phyloP scores from a whole-genome alignment of 2,888 invertebrate species.

The Coecobrya sp. region DNA sequence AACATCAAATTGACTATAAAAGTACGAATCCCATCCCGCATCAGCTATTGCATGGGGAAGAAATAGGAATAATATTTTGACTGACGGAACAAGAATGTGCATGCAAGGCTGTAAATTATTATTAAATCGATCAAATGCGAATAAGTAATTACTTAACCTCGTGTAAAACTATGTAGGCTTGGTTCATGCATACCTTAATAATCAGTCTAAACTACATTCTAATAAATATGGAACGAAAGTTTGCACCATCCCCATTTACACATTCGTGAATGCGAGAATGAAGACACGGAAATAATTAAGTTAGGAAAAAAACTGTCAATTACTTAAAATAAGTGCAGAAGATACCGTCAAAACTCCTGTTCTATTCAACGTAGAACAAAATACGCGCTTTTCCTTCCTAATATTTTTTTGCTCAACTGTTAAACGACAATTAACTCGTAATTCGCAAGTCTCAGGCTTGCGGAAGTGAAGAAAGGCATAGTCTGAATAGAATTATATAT shows the following conservation, averaged over 20 bases:
- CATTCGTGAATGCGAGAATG: not conserved
- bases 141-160: not conserved
- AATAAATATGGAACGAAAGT: not conserved
- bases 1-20: not conserved
- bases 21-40: not conserved
- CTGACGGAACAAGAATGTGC: not conserved
- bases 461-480: not conserved
- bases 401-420: not conserved
- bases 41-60: too few relatives aligned
- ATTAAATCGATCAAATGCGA: slow-evolving; percentile 5
- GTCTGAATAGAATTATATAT: not conserved
- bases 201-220: not conserved
- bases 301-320: not conserved
- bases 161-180: not conserved
- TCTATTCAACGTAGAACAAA: not conserved
- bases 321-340: not conserved
- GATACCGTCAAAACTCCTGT: not conserved
- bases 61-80: not conserved
- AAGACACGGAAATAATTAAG: not conserved
- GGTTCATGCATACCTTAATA: not conserved
- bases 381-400: not conserved
- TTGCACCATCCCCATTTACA: not conserved
- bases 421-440: not conserved
- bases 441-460: not conserved
- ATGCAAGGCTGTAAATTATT: not conserved